Evolutionary conservation across 30 jellyfish, hydroid and myxozoan genomes (phyloP), one percentile per base, ranked within the genome.

Genomic region (Turritopsis dohrnii): DNA sequence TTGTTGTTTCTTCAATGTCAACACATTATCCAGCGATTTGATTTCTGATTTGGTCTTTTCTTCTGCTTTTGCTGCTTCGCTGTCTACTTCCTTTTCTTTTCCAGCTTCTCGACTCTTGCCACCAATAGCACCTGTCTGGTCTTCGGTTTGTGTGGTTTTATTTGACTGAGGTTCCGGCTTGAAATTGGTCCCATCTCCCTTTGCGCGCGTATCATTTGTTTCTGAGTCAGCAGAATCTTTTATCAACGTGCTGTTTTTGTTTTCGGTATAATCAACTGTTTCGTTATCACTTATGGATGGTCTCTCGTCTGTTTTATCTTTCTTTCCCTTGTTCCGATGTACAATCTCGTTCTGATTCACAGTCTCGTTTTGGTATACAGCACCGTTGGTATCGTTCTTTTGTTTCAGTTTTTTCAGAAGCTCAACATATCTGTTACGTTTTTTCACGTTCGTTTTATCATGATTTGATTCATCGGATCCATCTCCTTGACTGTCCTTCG

Each of bases 401-500:
- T 1, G 23, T 69, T 69, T 69, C 19, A 80, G 20, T 28, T 80
- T 80, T 65, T 80, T 80, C 52, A 80, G 1, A 52, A 80, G 52
- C 29, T 27, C 81, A 52, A 80, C 87, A 65, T 28, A 80, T 25
- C 79, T 83, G 20, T 65, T 80, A 18, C n/a, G 54, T 65, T 65
- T 54, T 53, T 80, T 65, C 18, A 25, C 54, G 21, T 26, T 18
- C 25, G 25, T 28, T 20, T 71, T 73, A 21, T 72, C 76, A 21
- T 25, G 71, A 18, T n/a, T 30, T 0, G 28, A 22, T 71, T 28
- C 27, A 18, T 23, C 28, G 52, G 29, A 21, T 7, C 21, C 27
- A 28, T 31, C 71, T 9, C 16, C 72, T 0, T 72, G 69, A 75
- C 52, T 83, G 83, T 82, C 88, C 54, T 88, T 88, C 90, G 79